Conservation (phyloP, 2,113 vertebrate genomes). For the Serinus canaria region DNA sequence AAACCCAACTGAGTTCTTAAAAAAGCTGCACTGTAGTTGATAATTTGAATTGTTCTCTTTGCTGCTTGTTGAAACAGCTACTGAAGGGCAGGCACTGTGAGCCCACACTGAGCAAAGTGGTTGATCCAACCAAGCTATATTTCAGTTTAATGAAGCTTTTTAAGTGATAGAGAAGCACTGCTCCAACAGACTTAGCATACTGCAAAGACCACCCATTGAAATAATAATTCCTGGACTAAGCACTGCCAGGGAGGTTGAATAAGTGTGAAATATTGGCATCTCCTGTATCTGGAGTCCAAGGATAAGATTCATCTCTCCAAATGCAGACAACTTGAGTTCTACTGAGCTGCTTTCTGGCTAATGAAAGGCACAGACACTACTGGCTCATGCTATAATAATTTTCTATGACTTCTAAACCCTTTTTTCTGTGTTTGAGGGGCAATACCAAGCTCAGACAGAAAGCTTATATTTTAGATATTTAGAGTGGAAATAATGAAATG, state of each 20-base stretch:
- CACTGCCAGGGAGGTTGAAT: background rate
- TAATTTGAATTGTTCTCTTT: background rate
- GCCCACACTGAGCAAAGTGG: fast-evolving
- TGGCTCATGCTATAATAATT: background rate
- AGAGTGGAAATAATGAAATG: background rate
- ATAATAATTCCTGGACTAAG: background rate
- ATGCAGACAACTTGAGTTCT: background rate
- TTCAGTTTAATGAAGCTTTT: background rate
- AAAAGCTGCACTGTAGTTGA: background rate
- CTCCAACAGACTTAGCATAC: background rate
- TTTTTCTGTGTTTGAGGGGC: background rate
- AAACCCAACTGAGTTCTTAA: background rate
- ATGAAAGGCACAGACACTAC: background rate
- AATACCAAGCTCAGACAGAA: background rate
- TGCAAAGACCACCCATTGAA: background rate
- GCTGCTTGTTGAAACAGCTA: background rate
- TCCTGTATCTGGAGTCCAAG: background rate
- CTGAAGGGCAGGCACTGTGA: background rate
- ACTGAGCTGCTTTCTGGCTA: background rate
- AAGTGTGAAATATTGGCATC: background rate
- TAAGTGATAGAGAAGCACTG: background rate
- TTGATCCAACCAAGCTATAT: background rate
- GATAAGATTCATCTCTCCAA: background rate
- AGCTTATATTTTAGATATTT: background rate
- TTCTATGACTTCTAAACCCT: background rate